Base-by-base conservation (phyloP, 2,797 vertebrate species). In the Hyperoplus immaculatus region DNA sequence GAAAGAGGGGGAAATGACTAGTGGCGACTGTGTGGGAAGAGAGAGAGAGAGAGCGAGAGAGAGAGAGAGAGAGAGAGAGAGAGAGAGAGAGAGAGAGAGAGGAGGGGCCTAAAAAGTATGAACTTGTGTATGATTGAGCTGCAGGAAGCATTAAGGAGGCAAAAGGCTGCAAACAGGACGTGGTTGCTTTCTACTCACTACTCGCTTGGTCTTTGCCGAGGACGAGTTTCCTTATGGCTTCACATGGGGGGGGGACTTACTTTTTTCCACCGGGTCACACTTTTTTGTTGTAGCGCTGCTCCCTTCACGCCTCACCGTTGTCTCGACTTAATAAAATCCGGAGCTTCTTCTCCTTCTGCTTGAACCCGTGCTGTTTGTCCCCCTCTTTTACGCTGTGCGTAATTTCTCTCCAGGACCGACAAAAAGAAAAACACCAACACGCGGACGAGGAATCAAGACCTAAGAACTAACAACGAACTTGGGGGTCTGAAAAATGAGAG, bases 61-160 rank as follows among this genome's bases (percentile, higher is more conserved):
- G 39, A 46, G 59, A 72, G 73, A 74, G 69, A 78, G 60, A 82
- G 81, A 89, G 80, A 78, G 77, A 64, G 77, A 64, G 59, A 64
- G 62, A 41, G 70, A 62, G 69, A 50, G 68, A 41, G 51, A 51
- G 59, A 93, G 92, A 73, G 74, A 55, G 82, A 69, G 87, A 87
- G 95, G 97, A 96, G 95, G 96, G 96, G 95, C 95, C 93, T 94
- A 95, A 82, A 89, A 92, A 93, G 94, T 94, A 96, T 96, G 94
- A 95, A 96, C 96, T 97, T 96, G 95, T 95, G 95, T 95, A 81
- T 91, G 94, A 95, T 94, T 92, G 89, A 86, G 94, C 95, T 94
- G 95, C 91, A 95, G 95, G 95, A 96, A 96, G 95, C 95, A 94
- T 96, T 95, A 94, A 92, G 89, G 93, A 94, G 93, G 90, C 92